Base-by-base conservation (phyloP, 2,888 invertebrate species). In the Panorpa germanica region DNA sequence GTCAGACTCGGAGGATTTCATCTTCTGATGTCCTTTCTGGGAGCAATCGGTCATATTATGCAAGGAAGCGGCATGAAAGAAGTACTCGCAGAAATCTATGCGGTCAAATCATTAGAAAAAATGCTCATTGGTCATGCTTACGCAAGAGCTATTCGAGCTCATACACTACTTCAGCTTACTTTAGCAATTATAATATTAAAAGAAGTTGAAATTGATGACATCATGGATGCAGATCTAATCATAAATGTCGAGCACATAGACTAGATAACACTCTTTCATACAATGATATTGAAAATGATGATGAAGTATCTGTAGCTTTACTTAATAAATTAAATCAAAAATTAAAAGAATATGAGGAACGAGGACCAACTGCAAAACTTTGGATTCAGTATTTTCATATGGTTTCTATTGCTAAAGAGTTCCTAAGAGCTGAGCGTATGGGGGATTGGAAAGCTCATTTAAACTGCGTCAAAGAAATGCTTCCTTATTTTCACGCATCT, bases 361-460 rank as follows among this genome's bases (percentile, higher is more conserved):
- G 41, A 41, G 44, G 47, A 37, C 47, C 48, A 16, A 51, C 47
- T 4, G 45, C 47, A 32, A 35, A 43, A 42, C 32, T 47, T n/a
- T 44, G 41, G 46, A 37, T 43, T 2, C 46, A 48, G 38, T 50
- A 47, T 43, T 48, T 48, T 44, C 11, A 31, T 17, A 47, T 49
- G 46, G 45, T 48, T 4, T 42, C 45, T 1, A 38, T 51, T 41
- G 42, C 40, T n/a, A 47, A 49, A 34, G 41, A 50, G 13, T 49
- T 49, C 36, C 21, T 50, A 37, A 42, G 43, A 43, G 49, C 50
- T 42, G 49, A 52, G 35, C 43, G 49, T 37, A 44, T 44, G 44
- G 47, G 47, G 21, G 45, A 50, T 44, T 52, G 49, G 46, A 25
- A 46, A 43, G 43, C 41, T 35, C 49, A 51, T 45, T 47, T 49